phyloP scores from a whole-genome alignment of 1,140 invertebrate species.

The Harpegnathos saltator region DNA sequence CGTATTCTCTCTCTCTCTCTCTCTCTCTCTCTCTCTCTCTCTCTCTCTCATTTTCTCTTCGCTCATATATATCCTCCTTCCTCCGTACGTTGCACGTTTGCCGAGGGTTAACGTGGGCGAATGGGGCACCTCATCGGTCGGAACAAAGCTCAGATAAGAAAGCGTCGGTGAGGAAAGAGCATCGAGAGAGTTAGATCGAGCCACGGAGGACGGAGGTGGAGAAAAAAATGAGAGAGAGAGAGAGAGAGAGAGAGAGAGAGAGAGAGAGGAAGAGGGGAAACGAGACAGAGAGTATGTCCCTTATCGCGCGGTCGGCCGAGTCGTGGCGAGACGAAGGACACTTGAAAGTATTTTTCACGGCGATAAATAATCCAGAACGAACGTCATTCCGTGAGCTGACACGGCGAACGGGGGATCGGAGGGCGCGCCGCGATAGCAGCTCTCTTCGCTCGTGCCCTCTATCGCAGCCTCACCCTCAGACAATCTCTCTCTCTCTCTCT shows the following conservation, averaged over 20 bases:
- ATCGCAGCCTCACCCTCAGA: not conserved
- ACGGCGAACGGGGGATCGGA: slow-evolving; percentile 44
- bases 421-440: slow-evolving; percentile 68
- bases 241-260: slow-evolving; percentile 47
- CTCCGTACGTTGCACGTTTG: slow-evolving; percentile 32
- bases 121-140: slow-evolving; percentile 71
- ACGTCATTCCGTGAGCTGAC: slow-evolving; percentile 74
- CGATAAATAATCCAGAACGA: slow-evolving; percentile 78
- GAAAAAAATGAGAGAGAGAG: slow-evolving; percentile 34
- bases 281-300: slow-evolving; percentile 18
- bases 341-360: slow-evolving; percentile 76
- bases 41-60: too few relatives aligned
- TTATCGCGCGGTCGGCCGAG: slow-evolving; percentile 61
- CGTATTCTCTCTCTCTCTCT: slow-evolving; percentile 30
- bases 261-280: slow-evolving; percentile 22
- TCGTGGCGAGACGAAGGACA: slow-evolving; percentile 64
- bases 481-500: not conserved
- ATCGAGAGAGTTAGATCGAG: slow-evolving; percentile 39
- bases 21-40: slow-evolving; percentile 18
- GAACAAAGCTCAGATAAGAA: slow-evolving; percentile 78
- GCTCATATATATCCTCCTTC: slow-evolving; percentile 24
- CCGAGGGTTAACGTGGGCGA: slow-evolving; percentile 75
- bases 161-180: slow-evolving; percentile 47
- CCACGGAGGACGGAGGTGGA: not conserved
- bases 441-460: slow-evolving; percentile 62